Conservation (phyloP, 2,797 vertebrate genomes). For the Argyrosomus regius region DNA sequence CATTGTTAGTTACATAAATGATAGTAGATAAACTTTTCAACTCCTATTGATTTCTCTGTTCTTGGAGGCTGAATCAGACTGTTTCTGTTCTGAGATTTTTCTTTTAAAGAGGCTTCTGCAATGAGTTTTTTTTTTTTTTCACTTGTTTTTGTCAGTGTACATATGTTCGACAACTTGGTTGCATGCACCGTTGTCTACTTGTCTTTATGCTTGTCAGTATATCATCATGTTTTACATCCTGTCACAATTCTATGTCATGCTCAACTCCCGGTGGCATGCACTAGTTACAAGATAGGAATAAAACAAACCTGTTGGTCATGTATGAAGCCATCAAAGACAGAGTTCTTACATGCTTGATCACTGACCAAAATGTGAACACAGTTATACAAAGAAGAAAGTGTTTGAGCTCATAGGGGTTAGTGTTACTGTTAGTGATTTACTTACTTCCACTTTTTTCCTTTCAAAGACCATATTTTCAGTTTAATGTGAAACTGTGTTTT, state of each 20-base stretch:
- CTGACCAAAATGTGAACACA: neutral
- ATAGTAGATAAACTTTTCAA: conserved; percentile 44
- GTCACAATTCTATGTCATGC: conserved; percentile 3
- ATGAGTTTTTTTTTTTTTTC: neutral
- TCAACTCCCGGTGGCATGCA: conserved; percentile 2
- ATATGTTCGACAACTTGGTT: neutral
- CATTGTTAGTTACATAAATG: conserved; percentile 31
- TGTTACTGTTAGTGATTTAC: neutral
- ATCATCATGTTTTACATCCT: conserved; percentile 31
- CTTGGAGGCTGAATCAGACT: conserved; percentile 9
- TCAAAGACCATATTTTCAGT: neutral
- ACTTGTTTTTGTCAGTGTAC: neutral
- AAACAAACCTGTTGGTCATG: neutral
- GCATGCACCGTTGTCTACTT: conserved; percentile 6
- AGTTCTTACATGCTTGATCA: neutral
- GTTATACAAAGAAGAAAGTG: neutral
- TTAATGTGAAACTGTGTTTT: neutral
- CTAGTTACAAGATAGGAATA: neutral
- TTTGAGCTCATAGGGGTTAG: neutral
- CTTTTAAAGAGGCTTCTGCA: conserved; percentile 30
- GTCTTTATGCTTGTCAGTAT: conserved; percentile 12
- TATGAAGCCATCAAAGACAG: neutral
- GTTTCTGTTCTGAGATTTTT: conserved; percentile 22
- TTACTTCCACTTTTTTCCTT: neutral
- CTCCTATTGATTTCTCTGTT: conserved; percentile 20